phyloP scores from a whole-genome alignment of 2,797 vertebrate species.

The Lepus townsendii region DNA sequence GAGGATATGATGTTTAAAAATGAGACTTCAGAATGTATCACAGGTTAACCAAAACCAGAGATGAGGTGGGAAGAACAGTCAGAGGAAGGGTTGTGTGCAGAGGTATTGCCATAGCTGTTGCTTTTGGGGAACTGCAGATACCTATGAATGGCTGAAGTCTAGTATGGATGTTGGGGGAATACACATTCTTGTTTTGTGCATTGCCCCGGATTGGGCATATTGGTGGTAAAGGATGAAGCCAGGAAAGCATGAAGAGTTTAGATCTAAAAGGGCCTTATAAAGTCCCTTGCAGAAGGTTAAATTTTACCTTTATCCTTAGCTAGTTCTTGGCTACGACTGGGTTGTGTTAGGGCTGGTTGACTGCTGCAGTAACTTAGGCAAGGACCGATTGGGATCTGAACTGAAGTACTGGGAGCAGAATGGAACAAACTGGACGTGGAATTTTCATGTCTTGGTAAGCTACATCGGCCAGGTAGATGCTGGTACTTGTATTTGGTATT shows the following conservation, averaged over 20 bases:
- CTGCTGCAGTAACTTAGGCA: slow-evolving; percentile 48
- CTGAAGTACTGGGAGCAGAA: slow-evolving; percentile 8
- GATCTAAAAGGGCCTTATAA: slow-evolving; percentile 10
- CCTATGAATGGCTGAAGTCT: neutral
- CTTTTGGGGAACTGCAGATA: neutral
- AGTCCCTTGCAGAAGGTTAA: slow-evolving; percentile 27
- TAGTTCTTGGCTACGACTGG: neutral
- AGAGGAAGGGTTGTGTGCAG: neutral
- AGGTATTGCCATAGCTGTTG: neutral
- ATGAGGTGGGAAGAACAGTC: neutral
- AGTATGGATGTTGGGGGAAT: neutral
- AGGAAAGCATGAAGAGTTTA: slow-evolving; percentile 13
- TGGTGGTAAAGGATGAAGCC: neutral
- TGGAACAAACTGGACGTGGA: slow-evolving; percentile 5
- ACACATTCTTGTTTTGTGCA: slow-evolving; percentile 1
- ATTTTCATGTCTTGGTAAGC: slow-evolving; percentile 37
- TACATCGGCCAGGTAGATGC: neutral
- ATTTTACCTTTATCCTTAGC: neutral
- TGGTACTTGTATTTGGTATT: slow-evolving; percentile 62
- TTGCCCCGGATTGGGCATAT: neutral
- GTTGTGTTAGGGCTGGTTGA: neutral
- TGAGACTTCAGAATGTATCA: slow-evolving; percentile 13
- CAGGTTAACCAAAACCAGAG: neutral
- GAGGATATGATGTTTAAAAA: slow-evolving; percentile 48
- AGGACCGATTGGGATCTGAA: slow-evolving; percentile 21